These are phyloP conservation scores for Zaprionus nigranus DNA, from an alignment of 1,140 invertebrate genomes.

Conservation along the genomic window DNA sequence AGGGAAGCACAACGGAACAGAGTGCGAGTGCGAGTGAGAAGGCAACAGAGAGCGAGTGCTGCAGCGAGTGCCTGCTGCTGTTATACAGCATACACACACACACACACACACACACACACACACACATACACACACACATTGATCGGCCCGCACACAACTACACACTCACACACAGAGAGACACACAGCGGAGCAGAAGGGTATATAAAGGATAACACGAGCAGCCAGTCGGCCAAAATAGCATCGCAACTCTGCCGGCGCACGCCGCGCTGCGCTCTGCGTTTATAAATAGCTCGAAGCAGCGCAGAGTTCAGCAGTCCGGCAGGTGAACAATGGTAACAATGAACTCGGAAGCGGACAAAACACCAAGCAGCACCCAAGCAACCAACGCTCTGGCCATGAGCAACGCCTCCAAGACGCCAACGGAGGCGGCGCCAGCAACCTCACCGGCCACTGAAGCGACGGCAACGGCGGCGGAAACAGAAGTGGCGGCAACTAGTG, in stretches of 20 bases:
- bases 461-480: conserved; percentile 21
- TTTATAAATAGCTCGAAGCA: conserved; percentile 28
- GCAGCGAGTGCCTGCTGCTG: conserved; percentile 28
- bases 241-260: conserved; percentile 3
- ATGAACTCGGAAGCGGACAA: conserved; percentile 84
- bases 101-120: conserved; percentile 9
- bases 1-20: not conserved
- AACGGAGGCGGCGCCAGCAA: conserved; percentile 19
- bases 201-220: conserved; percentile 24
- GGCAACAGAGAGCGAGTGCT: conserved; percentile 14
- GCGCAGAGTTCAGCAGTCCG: conserved; percentile 14
- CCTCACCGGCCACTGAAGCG: conserved; percentile 19
- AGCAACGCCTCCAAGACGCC: conserved; percentile 56
- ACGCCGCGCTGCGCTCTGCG: conserved; percentile 4
- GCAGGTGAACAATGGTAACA: conserved; percentile 80
- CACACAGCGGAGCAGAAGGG: conserved; percentile 15
- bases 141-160: not conserved
- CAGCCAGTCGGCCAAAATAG: conserved; percentile 26
- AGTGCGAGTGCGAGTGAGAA: conserved; percentile 1
- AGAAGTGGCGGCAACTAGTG: conserved; percentile 12
- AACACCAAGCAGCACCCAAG: conserved; percentile 70
- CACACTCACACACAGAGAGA: conserved; percentile 5
- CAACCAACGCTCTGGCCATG: conserved; percentile 67
- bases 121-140: conserved; percentile 16
- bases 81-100: conserved; percentile 24